phyloP scores from a whole-genome alignment of 1,140 invertebrate species.

The Centruroides sculpturatus region DNA sequence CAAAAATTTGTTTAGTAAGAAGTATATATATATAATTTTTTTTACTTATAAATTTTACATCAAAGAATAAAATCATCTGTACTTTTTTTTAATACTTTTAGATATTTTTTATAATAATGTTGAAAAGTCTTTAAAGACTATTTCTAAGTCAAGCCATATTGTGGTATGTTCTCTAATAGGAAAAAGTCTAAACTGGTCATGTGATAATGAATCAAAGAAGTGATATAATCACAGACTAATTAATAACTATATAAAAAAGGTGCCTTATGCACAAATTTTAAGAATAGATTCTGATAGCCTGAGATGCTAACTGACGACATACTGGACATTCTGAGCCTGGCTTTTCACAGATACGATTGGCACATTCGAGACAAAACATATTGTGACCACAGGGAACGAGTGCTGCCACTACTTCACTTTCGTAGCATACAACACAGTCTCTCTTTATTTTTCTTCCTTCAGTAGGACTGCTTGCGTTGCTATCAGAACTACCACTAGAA shows the following conservation, averaged over 20 bases:
- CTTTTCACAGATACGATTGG: slow-evolving; percentile 53
- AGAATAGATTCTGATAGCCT: slow-evolving; percentile 56
- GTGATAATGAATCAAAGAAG: background rate
- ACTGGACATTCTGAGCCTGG: slow-evolving; percentile 43
- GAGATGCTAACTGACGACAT: slow-evolving; percentile 63
- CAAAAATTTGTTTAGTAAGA: too few species aligned
- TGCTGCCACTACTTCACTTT: slow-evolving; percentile 70
- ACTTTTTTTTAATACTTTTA: too few species aligned
- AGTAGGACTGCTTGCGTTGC: slow-evolving; percentile 1
- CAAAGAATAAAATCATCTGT: too few species aligned
- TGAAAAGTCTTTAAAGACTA: too few species aligned
- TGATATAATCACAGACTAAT: slow-evolving; percentile 14
- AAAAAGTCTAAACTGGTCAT: too few species aligned
- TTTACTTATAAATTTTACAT: too few species aligned
- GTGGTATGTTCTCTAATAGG: too few species aligned
- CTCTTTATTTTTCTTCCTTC: slow-evolving; percentile 32
- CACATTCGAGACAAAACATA: slow-evolving; percentile 84
- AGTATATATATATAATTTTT: too few species aligned
- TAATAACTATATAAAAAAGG: slow-evolving; percentile 13
- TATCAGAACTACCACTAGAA: background rate
- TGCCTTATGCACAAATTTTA: slow-evolving; percentile 9
- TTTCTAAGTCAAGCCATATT: too few species aligned
- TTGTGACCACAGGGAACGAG: slow-evolving; percentile 87
- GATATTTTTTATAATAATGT: too few species aligned
- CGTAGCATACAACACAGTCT: slow-evolving; percentile 68